Conservation (phyloP, 2,888 invertebrate genomes). For the Vannuccia rotundouncinata region DNA sequence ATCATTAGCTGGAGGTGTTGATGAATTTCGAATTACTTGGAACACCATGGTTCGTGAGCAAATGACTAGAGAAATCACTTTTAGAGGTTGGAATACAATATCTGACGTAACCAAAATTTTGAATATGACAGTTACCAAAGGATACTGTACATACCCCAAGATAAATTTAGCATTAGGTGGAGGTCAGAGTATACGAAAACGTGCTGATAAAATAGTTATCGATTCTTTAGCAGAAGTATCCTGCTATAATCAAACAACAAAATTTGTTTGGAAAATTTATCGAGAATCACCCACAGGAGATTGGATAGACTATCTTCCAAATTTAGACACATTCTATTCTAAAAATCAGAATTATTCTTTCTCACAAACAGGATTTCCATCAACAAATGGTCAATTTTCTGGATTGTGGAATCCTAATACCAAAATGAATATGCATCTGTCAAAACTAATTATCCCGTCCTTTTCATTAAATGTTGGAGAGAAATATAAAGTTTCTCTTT, state of each 20-base stretch:
- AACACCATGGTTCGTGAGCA: background rate
- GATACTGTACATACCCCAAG: background rate
- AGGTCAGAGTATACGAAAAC: background rate
- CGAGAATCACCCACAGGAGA: background rate
- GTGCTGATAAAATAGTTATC: background rate
- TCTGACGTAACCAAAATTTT: background rate
- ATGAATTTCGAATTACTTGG: background rate
- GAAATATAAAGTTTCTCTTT: background rate
- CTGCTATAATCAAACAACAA: background rate
- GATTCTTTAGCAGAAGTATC: background rate
- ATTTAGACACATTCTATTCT: background rate
- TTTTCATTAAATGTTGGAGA: background rate
- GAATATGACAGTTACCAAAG: conserved; percentile 2
- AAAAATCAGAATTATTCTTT: background rate
- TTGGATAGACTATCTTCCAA: background rate
- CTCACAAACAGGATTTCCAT: background rate
- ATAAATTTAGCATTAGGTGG: background rate
- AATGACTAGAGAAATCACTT: background rate
- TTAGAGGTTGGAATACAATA: background rate
- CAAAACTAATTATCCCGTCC: background rate
- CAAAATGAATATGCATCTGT: background rate
- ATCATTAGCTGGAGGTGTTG: background rate
- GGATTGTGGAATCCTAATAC: background rate
- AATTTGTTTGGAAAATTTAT: background rate
- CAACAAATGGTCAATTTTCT: background rate